Percentiles rank a stretch among this genome's conserved stretches.
phyloP scores from a whole-genome alignment of 1,140 invertebrate genomes.

The Lordiphosa stackelbergi region DNA sequence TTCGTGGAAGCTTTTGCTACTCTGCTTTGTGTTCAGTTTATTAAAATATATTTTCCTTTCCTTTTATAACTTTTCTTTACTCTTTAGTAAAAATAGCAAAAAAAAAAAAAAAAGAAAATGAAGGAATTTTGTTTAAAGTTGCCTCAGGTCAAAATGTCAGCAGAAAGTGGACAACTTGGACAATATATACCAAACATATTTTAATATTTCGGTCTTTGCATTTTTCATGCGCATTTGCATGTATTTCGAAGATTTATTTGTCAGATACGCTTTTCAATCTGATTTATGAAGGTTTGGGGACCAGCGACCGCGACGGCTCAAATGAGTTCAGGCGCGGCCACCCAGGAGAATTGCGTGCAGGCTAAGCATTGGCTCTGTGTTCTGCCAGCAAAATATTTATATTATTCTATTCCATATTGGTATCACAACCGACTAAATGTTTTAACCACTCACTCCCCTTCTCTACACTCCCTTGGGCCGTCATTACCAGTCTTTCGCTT shows the following conservation, averaged over 20 bases:
- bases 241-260: conserved; percentile 15
- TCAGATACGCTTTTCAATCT: conserved; percentile 14
- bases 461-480: too few species aligned
- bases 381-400: too few species aligned
- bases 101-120: neutral
- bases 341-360: too few species aligned
- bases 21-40: conserved; percentile 11
- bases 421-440: too few species aligned
- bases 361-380: too few species aligned
- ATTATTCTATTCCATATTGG: too few species aligned
- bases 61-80: conserved; percentile 6
- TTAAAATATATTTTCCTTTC: conserved; percentile 10
- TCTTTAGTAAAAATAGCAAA: neutral
- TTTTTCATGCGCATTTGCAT: conserved; percentile 15
- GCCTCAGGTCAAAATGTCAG: conserved; percentile 18
- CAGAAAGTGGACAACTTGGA: conserved; percentile 13
- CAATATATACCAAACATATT: conserved; percentile 5
- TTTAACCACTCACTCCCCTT: too few species aligned
- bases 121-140: conserved; percentile 10
- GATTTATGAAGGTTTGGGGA: conserved; percentile 19
- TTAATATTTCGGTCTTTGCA: conserved; percentile 13
- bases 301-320: too few species aligned
- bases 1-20: conserved; percentile 8
- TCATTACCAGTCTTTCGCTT: too few species aligned
- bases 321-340: too few species aligned